These are phyloP conservation scores for Sinocyclocheilus anophthalmus DNA, from an alignment of 2,113 vertebrate genomes.

Conservation along the genomic window DNA sequence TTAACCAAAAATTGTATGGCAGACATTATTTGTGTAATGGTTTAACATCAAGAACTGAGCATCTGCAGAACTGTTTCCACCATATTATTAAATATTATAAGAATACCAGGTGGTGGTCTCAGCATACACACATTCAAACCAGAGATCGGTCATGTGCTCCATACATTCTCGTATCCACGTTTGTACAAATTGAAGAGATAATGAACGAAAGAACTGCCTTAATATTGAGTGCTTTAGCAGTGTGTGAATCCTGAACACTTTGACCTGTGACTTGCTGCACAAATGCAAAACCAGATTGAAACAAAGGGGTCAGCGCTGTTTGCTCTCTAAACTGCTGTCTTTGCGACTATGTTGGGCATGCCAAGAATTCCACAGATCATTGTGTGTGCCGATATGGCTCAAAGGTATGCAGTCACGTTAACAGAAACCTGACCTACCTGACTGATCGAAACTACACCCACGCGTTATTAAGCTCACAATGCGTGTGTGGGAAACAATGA, in stretches of 20 bases:
- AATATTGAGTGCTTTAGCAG: slow-evolving; percentile 8
- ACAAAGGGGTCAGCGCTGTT: slow-evolving; percentile 58
- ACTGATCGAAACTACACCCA: slow-evolving; percentile 84
- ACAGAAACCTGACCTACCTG: slow-evolving; percentile 84
- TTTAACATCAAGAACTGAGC: neutral
- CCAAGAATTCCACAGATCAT: slow-evolving; percentile 65
- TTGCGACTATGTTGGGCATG: slow-evolving; percentile 61
- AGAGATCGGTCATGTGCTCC: neutral
- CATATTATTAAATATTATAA: neutral
- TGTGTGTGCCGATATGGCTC: slow-evolving; percentile 63
- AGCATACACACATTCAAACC: neutral
- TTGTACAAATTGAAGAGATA: slow-evolving; percentile 23
- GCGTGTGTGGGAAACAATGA: slow-evolving; percentile 77
- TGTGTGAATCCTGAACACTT: slow-evolving; percentile 40
- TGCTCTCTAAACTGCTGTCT: slow-evolving; percentile 60
- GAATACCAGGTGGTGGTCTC: neutral
- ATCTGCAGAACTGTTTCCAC: neutral
- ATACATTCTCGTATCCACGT: neutral
- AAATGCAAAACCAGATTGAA: slow-evolving; percentile 55
- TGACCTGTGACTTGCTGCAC: slow-evolving; percentile 51
- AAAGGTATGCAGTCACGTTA: slow-evolving; percentile 76
- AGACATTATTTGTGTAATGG: neutral
- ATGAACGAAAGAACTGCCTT: neutral
- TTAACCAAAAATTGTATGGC: neutral
- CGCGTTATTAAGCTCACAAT: slow-evolving; percentile 74